A percentile compares a stretch with the other conserved stretches of the same genome.
Evolutionary conservation across 2,113 vertebrate genomes (phyloP).

Genomic region (Pandion haliaetus): DNA sequence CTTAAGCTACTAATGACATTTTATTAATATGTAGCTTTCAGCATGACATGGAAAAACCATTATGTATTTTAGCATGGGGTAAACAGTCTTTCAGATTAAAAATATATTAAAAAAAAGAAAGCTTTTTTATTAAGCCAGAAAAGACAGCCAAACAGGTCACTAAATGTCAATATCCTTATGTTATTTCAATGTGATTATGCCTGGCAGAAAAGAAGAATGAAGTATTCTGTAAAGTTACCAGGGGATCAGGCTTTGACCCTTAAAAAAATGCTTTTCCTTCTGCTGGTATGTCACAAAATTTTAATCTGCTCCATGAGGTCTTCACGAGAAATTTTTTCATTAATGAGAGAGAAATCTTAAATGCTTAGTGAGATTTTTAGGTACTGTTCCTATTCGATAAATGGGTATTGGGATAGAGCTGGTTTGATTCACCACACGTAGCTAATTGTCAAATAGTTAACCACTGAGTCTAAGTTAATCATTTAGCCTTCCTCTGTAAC

Average conservation of each 20-base stretch:
- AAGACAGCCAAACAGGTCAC: not conserved
- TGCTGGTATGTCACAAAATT: not conserved
- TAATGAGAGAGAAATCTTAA: not conserved
- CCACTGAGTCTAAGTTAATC: not conserved
- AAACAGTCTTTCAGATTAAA: not conserved
- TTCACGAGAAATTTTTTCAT: not conserved
- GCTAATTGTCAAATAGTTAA: not conserved
- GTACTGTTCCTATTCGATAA: not conserved
- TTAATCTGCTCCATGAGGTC: not conserved
- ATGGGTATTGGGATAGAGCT: not conserved
- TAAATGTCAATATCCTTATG: not conserved
- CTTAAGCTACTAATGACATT: not conserved
- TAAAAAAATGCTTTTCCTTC: not conserved
- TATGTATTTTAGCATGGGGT: not conserved
- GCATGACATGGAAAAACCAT: not conserved
- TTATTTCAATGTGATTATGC: not conserved
- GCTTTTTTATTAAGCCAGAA: not conserved
- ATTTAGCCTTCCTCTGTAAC: not conserved
- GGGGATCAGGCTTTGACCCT: not conserved
- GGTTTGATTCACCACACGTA: not conserved
- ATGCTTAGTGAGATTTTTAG: not conserved
- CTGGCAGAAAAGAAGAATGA: not conserved
- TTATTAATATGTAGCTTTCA: slow-evolving; percentile 14
- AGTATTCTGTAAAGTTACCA: not conserved
- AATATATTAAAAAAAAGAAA: not conserved